Base-by-base conservation (phyloP, 2,888 invertebrate genomes). In the Nemoura dubitans region DNA sequence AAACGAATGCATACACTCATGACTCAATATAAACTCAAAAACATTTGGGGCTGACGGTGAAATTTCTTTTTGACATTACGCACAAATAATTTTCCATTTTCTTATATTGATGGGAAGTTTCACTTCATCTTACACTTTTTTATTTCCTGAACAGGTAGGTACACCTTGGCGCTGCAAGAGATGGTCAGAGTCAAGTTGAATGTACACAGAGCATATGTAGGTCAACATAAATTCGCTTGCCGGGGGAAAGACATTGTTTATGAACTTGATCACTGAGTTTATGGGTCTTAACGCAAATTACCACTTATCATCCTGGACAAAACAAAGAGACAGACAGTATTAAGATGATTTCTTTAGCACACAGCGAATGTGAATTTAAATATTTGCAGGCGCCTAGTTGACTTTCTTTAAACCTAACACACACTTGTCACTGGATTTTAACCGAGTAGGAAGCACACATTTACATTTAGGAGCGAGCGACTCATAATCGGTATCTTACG, bases 231-330 rank as follows among this genome's bases (percentile, higher is more conserved):
- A 78, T 81, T 30, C 30, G 81, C 81, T 28, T 81, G 78, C 25
- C 78, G 26, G 6, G 28, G 81, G 5, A 59, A 59, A 59, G 59
- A 29, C 81, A 81, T 81, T 7, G 81, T 81, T 81, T 81, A 81
- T 81, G 30, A 28, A 30, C 81, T 81, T 81, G 81, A 81, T 81
- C 81, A 30, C 30, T 81, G 14, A 30, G 81, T 81, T 81, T 81
- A 81, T 81, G 81, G n/a, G 81, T 16, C 81, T 81, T 28, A 29
- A 81, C 21, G 30, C 81, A 81, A 81, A 81, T 81, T 81, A 81
- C 81, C 81, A 81, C 81, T 81, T 81, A 81, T 81, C 81, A 81
- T 81, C 81, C n/a, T 27, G 28, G 78, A 59, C 59, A 59, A 59
- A 59, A 59, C 59, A 59, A 59, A 59, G 59, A 59, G 59, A 59